phyloP scores from a whole-genome alignment of 2,888 invertebrate species.

The Callyntrura guangdongensis region DNA sequence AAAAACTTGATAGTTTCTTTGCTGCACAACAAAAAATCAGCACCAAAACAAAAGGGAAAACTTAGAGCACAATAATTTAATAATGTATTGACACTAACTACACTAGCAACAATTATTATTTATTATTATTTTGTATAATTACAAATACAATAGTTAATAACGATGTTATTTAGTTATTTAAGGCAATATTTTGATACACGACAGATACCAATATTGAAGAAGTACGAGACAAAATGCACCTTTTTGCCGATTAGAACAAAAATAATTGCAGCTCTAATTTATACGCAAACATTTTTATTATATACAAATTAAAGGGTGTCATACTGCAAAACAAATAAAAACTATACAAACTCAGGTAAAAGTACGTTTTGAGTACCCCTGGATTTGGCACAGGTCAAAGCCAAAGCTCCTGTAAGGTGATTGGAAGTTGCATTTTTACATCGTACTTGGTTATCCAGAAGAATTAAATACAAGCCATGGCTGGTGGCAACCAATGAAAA shows the following conservation, averaged over 20 bases:
- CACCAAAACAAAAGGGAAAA: not conserved
- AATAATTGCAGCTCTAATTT: not conserved
- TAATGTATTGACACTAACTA: not conserved
- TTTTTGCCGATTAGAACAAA: not conserved
- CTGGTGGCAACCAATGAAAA: not conserved
- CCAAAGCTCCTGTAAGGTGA: slow-evolving; percentile 63
- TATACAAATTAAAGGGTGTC: not conserved
- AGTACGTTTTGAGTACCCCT: slow-evolving; percentile 34
- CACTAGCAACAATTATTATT: too few species aligned
- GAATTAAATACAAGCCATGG: slow-evolving; percentile 31
- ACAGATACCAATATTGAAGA: slow-evolving; percentile 29
- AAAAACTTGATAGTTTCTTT: not conserved
- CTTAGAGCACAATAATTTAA: not conserved
- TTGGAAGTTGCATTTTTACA: slow-evolving; percentile 43
- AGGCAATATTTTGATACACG: slow-evolving; percentile 12
- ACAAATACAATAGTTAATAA: not conserved
- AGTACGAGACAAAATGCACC: slow-evolving; percentile 21
- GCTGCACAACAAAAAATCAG: not conserved
- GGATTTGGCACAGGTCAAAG: slow-evolving; percentile 75
- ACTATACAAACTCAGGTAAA: not conserved
- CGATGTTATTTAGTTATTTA: not conserved
- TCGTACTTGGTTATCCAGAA: not conserved
- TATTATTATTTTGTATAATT: too few species aligned
- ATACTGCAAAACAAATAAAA: not conserved
- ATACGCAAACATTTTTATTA: not conserved